Percentiles rank a stretch among this genome's conserved stretches.
These are phyloP conservation scores for Micronycteris hirsuta DNA, from an alignment of 2,113 vertebrate genomes.

Conservation along the genomic window DNA sequence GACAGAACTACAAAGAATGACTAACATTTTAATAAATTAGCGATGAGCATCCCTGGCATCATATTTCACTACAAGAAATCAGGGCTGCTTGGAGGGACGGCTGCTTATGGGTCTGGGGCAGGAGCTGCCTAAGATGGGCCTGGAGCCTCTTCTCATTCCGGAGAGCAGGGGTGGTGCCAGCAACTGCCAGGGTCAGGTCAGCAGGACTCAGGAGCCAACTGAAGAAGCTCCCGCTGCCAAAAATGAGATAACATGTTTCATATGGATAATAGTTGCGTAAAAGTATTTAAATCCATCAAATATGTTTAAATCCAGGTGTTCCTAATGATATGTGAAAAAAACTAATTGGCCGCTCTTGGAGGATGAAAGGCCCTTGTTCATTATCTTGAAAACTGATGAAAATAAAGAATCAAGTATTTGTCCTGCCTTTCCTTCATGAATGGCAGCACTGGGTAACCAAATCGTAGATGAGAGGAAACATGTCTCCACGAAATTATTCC, in stretches of 20 bases:
- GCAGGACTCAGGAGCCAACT: neutral
- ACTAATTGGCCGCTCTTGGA: neutral
- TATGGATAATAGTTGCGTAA: neutral
- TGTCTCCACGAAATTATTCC: conserved; percentile 24
- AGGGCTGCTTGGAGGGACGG: neutral
- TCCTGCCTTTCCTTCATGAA: neutral
- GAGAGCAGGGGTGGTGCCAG: neutral
- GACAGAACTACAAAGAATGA: neutral
- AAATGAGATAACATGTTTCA: neutral
- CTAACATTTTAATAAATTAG: neutral
- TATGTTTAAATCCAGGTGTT: neutral
- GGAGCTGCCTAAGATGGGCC: neutral
- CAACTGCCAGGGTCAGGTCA: neutral
- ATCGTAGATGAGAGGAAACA: neutral
- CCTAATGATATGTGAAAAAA: neutral
- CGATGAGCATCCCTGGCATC: neutral
- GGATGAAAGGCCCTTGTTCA: neutral
- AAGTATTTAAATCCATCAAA: neutral
- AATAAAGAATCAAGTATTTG: neutral
- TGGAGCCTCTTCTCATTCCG: neutral
- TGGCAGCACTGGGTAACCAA: neutral
- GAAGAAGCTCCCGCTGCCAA: neutral
- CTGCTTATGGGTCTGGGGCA: neutral
- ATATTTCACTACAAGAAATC: neutral
- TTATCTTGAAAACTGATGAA: conserved; percentile 5